Conservation (phyloP, 2,797 vertebrate genomes). For the Chanos chanos region DNA sequence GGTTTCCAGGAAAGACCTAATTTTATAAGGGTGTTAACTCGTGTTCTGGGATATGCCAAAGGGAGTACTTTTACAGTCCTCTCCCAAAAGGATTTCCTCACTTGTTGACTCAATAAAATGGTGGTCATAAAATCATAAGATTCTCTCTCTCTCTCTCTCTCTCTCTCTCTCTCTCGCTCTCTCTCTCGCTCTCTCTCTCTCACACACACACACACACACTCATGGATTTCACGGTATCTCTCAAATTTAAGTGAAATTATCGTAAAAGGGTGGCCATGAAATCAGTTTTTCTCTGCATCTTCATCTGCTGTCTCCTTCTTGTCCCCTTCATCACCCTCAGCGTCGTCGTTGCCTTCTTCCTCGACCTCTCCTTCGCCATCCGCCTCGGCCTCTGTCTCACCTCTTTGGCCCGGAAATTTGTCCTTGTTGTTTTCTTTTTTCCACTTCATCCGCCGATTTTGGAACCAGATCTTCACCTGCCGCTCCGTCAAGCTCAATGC, state of each 20-base stretch:
- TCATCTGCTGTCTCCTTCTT: constrained; percentile 70
- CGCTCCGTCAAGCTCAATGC: constrained; percentile 79
- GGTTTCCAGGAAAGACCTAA: not conserved
- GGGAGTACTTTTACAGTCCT: constrained; percentile 74
- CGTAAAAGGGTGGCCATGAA: constrained; percentile 37
- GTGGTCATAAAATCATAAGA: constrained; percentile 71
- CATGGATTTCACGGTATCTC: not conserved
- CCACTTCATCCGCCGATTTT: constrained; percentile 83
- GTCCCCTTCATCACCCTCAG: constrained; percentile 38
- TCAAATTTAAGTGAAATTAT: constrained; percentile 35
- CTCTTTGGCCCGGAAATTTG: constrained; percentile 76
- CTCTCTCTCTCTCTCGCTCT: not conserved
- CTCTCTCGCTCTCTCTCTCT: not conserved
- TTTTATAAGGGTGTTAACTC: constrained; percentile 1
- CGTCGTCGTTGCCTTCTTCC: constrained; percentile 24
- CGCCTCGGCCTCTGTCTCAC: constrained; percentile 57
- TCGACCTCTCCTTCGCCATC: constrained; percentile 43
- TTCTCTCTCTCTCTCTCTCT: constrained; percentile 45
- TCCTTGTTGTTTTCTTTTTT: constrained; percentile 84
- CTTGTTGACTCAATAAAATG: constrained; percentile 80
- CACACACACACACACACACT: not conserved
- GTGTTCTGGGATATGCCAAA: constrained; percentile 19
- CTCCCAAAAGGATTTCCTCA: constrained; percentile 68
- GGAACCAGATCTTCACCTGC: constrained; percentile 85
- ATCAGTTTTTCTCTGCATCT: constrained; percentile 79